These are phyloP conservation scores for Zootermopsis nevadensis DNA, from an alignment of 2,888 invertebrate genomes.

Conservation along the genomic window DNA sequence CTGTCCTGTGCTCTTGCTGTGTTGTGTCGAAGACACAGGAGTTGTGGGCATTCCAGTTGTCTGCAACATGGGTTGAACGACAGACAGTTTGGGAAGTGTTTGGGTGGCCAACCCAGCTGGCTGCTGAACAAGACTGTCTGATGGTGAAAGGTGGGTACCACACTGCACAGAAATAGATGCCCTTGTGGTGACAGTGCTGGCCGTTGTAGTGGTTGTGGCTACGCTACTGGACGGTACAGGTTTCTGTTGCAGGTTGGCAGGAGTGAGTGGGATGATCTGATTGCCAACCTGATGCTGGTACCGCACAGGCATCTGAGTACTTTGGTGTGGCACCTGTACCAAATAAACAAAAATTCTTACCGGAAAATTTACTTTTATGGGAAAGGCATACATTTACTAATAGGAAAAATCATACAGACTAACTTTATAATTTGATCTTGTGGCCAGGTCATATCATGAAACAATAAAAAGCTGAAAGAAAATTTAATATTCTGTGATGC, in stretches of 20 bases:
- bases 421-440: too few relatives aligned
- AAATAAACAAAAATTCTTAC: too few relatives aligned
- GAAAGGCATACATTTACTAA: too few relatives aligned
- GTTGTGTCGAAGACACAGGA: background rate
- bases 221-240: conserved; percentile 42
- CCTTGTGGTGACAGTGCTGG: conserved; percentile 32
- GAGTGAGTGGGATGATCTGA: conserved; percentile 59
- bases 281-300: conserved; percentile 65
- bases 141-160: conserved; percentile 14
- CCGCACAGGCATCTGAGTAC: conserved; percentile 51
- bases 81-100: conserved; percentile 6
- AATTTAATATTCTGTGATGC: too few relatives aligned
- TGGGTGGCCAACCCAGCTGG: conserved; percentile 2
- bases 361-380: too few relatives aligned
- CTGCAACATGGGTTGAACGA: conserved; percentile 9
- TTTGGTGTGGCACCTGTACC: conserved; percentile 40
- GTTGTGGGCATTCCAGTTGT: background rate
- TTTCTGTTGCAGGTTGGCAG: conserved; percentile 46
- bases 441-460: too few relatives aligned
- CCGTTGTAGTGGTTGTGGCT: conserved; percentile 48
- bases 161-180: conserved; percentile 37
- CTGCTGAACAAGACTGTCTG: background rate
- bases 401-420: too few relatives aligned
- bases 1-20: background rate
- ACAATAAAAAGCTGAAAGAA: too few relatives aligned